Base-by-base conservation (phyloP, 2,888 invertebrate species). In the Ashinkailepas kermadecensis region DNA sequence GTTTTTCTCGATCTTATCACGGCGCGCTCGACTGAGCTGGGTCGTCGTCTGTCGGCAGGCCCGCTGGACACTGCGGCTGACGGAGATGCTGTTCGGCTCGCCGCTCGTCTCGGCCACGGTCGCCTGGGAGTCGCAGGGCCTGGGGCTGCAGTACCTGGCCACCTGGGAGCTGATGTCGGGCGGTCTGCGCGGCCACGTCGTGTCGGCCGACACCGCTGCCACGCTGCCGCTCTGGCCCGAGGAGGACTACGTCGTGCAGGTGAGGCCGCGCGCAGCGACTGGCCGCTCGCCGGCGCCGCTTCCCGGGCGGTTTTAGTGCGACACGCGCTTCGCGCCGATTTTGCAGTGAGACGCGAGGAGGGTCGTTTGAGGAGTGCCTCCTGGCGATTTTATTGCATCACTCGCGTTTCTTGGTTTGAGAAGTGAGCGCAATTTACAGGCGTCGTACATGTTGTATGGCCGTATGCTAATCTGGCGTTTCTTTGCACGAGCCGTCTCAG, bases 121-220 rank as follows among this genome's bases (percentile, higher is more conserved):
- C 13, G 18, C 54, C 54, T 74, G 74, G 74, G 39, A 25, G 54
- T 8, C 74, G 9, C 18, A 54, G 18, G 54, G 54, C 54, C 18
- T 0, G 13, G 74, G 58, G 12, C 6, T 1, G 4, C 78, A 78
- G 58, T 78, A 78, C 58, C 57, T 78, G 58, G 78, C 15, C 57
- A 58, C 58, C 11, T 78, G 78, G 78, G 78, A 78, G 78, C 78
- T 78, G 23, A 9, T 78, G 58, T 78, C 78, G 23, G 78, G 78
- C n/a, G 78, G 58, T 0, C 78, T 78, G 10, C 57, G 78, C 12
- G 78, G 78, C 15, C 78, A 78, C 58, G n/a, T 78, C 12, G 57
- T 78, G 78, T 58, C 58, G 23, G 23, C 18, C n/a, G 78, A 78
- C n/a, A 78, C 78, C 13, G 6, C 78, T 4, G 78, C 78, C 56